A percentile compares a stretch with the other conserved stretches of the same genome.
Evolutionary conservation across 2,797 vertebrate species (phyloP).

Genomic region (Channa striata): DNA sequence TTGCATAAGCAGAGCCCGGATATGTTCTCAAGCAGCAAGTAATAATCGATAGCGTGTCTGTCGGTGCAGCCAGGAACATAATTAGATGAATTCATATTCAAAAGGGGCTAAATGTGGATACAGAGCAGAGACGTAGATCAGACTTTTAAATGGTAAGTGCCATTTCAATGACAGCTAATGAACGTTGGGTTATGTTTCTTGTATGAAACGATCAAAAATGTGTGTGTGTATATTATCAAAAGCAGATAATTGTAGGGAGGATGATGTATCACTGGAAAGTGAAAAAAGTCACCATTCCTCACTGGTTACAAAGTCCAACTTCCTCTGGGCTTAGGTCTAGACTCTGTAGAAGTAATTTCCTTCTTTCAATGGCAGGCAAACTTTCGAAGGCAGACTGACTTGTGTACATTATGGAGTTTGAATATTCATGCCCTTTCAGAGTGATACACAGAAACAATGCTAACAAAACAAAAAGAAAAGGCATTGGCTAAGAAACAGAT

Average conservation of each 20-base stretch:
- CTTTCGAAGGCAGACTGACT: background rate
- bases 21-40: background rate
- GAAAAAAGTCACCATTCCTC: conserved; percentile 35
- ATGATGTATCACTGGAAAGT: conserved; percentile 1
- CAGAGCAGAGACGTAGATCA: conserved; percentile 19
- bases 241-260: too few relatives aligned
- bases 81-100: conserved; percentile 15
- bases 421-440: background rate
- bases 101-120: conserved; percentile 26
- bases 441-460: background rate
- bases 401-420: background rate
- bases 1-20: background rate
- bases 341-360: conserved; percentile 30
- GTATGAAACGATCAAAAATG: too few relatives aligned
- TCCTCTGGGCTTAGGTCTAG: conserved; percentile 28
- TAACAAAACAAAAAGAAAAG: conserved; percentile 7
- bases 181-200: background rate
- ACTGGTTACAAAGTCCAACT: conserved; percentile 7
- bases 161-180: background rate
- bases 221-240: too few relatives aligned
- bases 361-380: conserved; percentile 9
- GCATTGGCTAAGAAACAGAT: conserved; percentile 18
- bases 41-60: conserved; percentile 32
- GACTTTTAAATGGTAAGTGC: background rate
- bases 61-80: conserved; percentile 11